These are phyloP conservation scores for Poeciliopsis prolifica DNA, from an alignment of 2,113 vertebrate genomes.

Conservation along the genomic window DNA sequence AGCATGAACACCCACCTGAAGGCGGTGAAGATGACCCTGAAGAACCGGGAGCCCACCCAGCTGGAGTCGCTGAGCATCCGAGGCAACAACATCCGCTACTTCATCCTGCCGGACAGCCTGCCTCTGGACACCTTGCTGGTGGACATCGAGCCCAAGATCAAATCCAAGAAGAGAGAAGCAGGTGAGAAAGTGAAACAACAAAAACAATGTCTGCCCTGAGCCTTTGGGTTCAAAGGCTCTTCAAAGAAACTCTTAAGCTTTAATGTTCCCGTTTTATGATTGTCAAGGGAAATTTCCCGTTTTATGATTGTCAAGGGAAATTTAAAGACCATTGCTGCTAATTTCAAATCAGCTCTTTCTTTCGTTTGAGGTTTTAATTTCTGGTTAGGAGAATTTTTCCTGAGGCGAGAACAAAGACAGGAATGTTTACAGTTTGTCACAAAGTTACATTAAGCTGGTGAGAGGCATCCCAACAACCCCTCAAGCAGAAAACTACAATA, in stretches of 20 bases:
- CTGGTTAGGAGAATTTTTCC: no score
- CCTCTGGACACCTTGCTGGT: conserved; percentile 97
- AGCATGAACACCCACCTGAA: conserved; percentile 99
- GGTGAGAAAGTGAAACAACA: conserved; percentile 76
- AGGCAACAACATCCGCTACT: conserved; percentile 98
- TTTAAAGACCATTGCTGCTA: no score
- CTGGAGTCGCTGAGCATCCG: conserved; percentile 96
- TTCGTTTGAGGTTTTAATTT: no score
- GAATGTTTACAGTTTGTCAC: no score
- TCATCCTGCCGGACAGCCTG: conserved; percentile 97
- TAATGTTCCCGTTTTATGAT: neutral
- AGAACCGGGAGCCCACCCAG: conserved; percentile 97
- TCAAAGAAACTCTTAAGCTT: no score
- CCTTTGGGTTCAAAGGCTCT: neutral
- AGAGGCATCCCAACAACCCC: no score
- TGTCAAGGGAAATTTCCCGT: no score
- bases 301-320: no score
- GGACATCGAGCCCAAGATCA: conserved; percentile 98
- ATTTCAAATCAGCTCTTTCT: no score
- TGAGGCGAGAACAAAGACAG: no score
- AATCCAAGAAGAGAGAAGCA: conserved; percentile 98
- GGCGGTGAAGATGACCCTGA: conserved; percentile 98
- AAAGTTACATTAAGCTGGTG: no score
- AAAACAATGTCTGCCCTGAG: neutral
- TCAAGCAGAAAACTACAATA: no score